phyloP scores from a whole-genome alignment of 2,888 invertebrate species.

The Callyntrura guangdongensis region DNA sequence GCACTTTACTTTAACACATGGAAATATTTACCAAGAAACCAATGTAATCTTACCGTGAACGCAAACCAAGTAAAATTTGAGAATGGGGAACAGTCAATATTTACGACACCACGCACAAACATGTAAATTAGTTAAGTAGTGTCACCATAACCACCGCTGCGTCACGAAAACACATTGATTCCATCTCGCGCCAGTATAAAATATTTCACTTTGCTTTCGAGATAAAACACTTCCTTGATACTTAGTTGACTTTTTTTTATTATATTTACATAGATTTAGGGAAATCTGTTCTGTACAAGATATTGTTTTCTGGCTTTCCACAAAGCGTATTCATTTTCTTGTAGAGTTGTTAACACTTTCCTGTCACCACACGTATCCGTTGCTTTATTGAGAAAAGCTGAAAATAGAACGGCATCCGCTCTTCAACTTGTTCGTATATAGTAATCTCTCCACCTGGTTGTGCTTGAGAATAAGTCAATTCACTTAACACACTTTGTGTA shows the following conservation, averaged over 20 bases:
- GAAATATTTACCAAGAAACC: not conserved
- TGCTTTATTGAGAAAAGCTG: not conserved
- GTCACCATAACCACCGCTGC: not conserved
- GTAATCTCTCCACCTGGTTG: slow-evolving; percentile 20
- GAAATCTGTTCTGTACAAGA: not conserved
- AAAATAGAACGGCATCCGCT: not conserved
- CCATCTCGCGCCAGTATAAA: not conserved
- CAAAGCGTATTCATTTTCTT: not conserved
- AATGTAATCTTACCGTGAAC: not conserved
- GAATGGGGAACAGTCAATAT: not conserved
- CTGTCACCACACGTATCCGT: slow-evolving; percentile 54
- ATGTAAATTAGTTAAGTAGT: slow-evolving; percentile 27
- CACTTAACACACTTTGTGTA: slow-evolving; percentile 32
- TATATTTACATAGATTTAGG: slow-evolving; percentile 38
- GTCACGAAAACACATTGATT: too few relatives aligned
- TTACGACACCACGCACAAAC: slow-evolving; percentile 6
- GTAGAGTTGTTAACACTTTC: slow-evolving; percentile 23
- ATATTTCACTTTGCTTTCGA: not conserved
- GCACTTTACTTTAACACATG: not conserved
- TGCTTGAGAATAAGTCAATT: slow-evolving; percentile 49
- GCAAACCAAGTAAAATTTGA: not conserved
- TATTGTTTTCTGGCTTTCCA: too few relatives aligned
- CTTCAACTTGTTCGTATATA: too few relatives aligned
- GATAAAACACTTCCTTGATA: slow-evolving; percentile 31
- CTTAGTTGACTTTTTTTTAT: slow-evolving; percentile 15